phyloP scores from a whole-genome alignment of 2,888 invertebrate species.

The Hedychridium roseum region DNA sequence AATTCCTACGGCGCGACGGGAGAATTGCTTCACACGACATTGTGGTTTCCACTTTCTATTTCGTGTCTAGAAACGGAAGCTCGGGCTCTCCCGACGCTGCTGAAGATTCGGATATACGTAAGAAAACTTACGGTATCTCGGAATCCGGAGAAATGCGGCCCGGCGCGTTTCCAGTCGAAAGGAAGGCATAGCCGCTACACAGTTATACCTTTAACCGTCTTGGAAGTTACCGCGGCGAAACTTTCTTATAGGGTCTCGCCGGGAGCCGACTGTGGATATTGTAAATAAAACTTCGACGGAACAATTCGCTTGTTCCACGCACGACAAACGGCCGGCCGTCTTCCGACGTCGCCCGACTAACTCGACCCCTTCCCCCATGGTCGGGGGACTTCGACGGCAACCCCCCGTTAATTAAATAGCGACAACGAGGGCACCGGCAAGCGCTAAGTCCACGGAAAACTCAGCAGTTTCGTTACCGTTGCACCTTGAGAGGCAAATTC shows the following conservation, averaged over 20 bases:
- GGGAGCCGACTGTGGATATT: not conserved
- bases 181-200: too few species aligned
- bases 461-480: too few species aligned
- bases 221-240: not conserved
- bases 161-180: not conserved
- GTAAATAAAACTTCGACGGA: conserved; percentile 9
- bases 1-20: too few species aligned
- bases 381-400: not conserved
- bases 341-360: not conserved
- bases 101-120: too few species aligned
- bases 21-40: too few species aligned
- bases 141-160: not conserved
- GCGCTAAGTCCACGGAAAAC: too few species aligned
- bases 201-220: not conserved
- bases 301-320: conserved; percentile 1
- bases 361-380: too few species aligned
- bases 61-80: too few species aligned
- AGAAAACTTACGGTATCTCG: not conserved
- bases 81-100: too few species aligned
- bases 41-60: too few species aligned
- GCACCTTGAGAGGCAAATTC: too few species aligned
- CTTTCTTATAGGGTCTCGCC: not conserved
- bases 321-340: conserved; percentile 5
- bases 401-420: conserved; percentile 4
- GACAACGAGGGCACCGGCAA: not conserved